Evolutionary conservation across 2,113 vertebrate species (phyloP), one percentile per base, ranked within the genome.

Genomic region (Mesembrinibis cayennensis): DNA sequence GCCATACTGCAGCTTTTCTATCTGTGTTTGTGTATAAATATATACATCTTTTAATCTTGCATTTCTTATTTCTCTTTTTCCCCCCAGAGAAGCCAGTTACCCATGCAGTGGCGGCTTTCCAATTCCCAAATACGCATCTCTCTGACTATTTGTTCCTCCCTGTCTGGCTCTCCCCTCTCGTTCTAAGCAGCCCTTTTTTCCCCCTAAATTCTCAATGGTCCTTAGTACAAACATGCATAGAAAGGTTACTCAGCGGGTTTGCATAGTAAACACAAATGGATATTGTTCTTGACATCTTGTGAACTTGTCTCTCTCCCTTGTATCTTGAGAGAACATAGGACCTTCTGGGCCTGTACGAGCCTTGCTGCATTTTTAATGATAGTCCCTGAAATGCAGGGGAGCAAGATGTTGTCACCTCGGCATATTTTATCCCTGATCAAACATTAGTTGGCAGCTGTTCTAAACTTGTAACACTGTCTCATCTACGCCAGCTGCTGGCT

Each of bases 371-470:
- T 98, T 99, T 99, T 99, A 98, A 99, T 99, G 99, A 96, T 96
- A 95, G 97, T 97, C 98, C 98, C 98, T 98, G 98, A 99, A 99
- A 99, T 98, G 98, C 98, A 98, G 97, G 98, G 98, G 98, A 99
- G 98, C 98, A 97, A 98, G 98, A 98, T 98, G 98, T 99, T 99
- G 99, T 99, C 99, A 98, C 99, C 98, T 99, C 94, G 96, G 98
- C 98, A 98, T 99, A 99, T 99, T 99, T 99, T 98, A 99, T 98
- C 98, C 99, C 98, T 98, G 98, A 99, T 99, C 99, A 99, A 99
- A 99, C 99, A 99, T 98, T 98, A 98, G 98, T 98, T 98, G 98
- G 98, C 98, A 98, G 98, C 99, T 98, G 98, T 98, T 98, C 97
- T 97, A 98, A 98, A 98, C 98, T 98, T 98, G 98, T 99, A 99